These are phyloP conservation scores for Drosophila lacicola DNA, from an alignment of 2,888 invertebrate genomes.

Conservation along the genomic window DNA sequence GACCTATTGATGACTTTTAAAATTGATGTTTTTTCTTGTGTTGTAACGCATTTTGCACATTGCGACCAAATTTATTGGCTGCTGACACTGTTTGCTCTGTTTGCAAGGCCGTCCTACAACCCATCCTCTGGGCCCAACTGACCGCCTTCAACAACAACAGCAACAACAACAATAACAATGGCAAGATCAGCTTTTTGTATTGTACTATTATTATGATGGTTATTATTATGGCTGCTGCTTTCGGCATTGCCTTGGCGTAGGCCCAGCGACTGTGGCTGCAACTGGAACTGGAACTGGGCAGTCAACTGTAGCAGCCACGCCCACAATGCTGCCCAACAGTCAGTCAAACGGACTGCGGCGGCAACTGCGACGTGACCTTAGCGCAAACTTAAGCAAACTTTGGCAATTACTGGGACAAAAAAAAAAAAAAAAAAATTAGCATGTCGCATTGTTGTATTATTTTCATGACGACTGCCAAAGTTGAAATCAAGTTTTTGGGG, in stretches of 20 bases:
- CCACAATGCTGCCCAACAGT: slow-evolving; percentile 26
- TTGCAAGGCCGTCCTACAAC: slow-evolving; percentile 42
- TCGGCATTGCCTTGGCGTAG: slow-evolving; percentile 33
- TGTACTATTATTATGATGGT: slow-evolving; percentile 54
- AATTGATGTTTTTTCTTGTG: slow-evolving; percentile 7
- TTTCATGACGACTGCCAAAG: slow-evolving; percentile 49
- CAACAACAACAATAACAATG: slow-evolving; percentile 37
- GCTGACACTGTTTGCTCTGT: slow-evolving; percentile 36
- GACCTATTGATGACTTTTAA: slow-evolving; percentile 37
- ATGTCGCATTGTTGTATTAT: slow-evolving; percentile 60
- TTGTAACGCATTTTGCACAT: slow-evolving; percentile 40
- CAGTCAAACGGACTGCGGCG: slow-evolving; percentile 22
- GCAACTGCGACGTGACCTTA: slow-evolving; percentile 64
- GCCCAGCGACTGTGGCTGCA: slow-evolving; percentile 16
- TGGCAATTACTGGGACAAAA: slow-evolving; percentile 39
- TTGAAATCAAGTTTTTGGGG: slow-evolving; percentile 37
- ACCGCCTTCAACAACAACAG: slow-evolving; percentile 16
- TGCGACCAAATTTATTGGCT: slow-evolving; percentile 19
- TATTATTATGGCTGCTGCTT: slow-evolving; percentile 55
- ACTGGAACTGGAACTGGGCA: slow-evolving; percentile 39
- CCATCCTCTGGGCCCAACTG: slow-evolving; percentile 20
- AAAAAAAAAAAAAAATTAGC: slow-evolving; percentile 43
- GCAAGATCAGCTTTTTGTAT: slow-evolving; percentile 32
- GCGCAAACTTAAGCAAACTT: slow-evolving; percentile 66
- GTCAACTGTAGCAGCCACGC: slow-evolving; percentile 67